These are phyloP conservation scores for Elaphurus davidianus DNA, from an alignment of 2,113 vertebrate species.

Conservation along the genomic window DNA sequence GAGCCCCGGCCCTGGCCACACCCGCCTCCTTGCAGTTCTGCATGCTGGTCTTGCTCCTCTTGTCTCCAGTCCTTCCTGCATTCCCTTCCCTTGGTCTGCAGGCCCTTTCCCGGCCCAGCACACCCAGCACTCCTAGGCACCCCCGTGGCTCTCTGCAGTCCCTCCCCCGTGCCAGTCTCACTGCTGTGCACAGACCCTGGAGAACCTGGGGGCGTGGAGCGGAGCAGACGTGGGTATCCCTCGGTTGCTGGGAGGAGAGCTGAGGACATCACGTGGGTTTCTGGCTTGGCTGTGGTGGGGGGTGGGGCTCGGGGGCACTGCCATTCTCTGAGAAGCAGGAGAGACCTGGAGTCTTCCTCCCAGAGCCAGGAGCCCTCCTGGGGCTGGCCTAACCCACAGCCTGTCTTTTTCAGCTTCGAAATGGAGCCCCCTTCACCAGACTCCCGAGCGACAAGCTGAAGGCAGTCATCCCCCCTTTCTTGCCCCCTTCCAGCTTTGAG, in stretches of 20 bases:
- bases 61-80: background rate
- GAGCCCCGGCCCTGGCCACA: background rate
- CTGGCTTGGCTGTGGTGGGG: background rate
- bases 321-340: background rate
- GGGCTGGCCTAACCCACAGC: constrained; percentile 17
- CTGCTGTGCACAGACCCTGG: background rate
- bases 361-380: background rate
- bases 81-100: background rate
- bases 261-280: background rate
- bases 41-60: background rate
- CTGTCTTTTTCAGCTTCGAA: constrained; percentile 83
- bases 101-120: background rate
- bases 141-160: no score
- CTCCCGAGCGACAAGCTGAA: constrained; percentile 97
- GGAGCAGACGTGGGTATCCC: background rate
- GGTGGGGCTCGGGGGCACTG: background rate
- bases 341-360: background rate
- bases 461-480: constrained; percentile 97
- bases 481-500: constrained; percentile 97
- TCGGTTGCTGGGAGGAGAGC: background rate
- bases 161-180: no score
- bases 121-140: background rate
- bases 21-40: background rate
- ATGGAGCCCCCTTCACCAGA: constrained; percentile 92
- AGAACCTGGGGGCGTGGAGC: background rate